A percentile compares a stretch with the other conserved stretches of the same genome.
phyloP scores from a whole-genome alignment of 1,140 invertebrate species.

The Hycleus cichorii region DNA sequence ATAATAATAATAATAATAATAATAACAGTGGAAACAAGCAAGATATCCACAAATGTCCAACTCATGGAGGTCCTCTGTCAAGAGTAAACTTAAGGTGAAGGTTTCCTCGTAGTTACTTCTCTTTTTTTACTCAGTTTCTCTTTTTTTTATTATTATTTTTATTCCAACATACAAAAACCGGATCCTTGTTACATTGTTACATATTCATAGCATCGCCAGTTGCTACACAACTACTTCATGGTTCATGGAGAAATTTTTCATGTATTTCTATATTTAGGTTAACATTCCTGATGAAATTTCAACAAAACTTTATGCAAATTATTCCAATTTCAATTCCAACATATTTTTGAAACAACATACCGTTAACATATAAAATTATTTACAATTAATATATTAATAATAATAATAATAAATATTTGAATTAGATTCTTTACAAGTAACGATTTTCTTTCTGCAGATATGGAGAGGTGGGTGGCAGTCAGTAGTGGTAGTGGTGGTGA shows the following conservation, averaged over 20 bases:
- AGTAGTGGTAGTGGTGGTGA: constrained; percentile 16
- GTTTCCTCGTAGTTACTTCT: constrained; percentile 4
- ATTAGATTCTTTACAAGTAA: constrained; percentile 36
- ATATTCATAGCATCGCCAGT: constrained; percentile 25
- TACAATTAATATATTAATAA: too few species aligned
- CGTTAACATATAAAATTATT: too few species aligned
- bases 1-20: not conserved
- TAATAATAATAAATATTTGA: too few species aligned
- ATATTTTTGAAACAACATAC: too few species aligned
- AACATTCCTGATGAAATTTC: constrained; percentile 3
- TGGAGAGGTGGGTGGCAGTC: not conserved
- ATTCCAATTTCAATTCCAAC: too few species aligned
- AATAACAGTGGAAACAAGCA: constrained; percentile 8
- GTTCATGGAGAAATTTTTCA: constrained; percentile 9
- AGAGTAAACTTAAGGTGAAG: constrained; percentile 19
- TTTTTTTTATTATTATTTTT: not conserved
- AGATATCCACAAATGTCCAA: constrained; percentile 12
- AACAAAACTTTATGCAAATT: not conserved
- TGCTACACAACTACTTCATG: constrained; percentile 9
- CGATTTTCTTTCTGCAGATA: constrained; percentile 36
- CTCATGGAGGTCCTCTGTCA: constrained; percentile 17
- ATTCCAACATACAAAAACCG: constrained; percentile 22
- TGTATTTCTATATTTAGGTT: not conserved
- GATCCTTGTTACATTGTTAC: constrained; percentile 29
- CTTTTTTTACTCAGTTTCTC: too few species aligned